phyloP scores from a whole-genome alignment of 2,888 invertebrate species.

The Andrena dorsata region DNA sequence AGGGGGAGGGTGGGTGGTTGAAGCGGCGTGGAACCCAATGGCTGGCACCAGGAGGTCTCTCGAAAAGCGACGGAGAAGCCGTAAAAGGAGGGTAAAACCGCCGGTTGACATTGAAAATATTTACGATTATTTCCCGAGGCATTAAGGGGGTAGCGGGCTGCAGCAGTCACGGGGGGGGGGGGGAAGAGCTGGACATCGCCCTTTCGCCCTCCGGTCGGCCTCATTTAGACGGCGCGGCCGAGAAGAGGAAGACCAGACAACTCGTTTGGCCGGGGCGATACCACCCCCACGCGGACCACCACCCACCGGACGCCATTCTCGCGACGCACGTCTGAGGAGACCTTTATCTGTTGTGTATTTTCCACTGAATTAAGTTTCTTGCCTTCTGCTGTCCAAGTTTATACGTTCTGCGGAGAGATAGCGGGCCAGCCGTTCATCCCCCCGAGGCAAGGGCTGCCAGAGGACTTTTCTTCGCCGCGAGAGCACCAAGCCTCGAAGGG shows the following conservation, averaged over 20 bases:
- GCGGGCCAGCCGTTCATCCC: conserved; percentile 64
- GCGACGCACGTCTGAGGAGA: conserved; percentile 61
- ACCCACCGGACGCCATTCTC: conserved; percentile 32
- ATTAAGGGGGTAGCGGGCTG: conserved; percentile 60
- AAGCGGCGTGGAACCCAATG: background rate
- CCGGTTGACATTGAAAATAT: conserved; percentile 66
- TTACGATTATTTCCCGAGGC: conserved; percentile 68
- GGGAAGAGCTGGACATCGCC: conserved; percentile 33
- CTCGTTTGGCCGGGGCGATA: conserved; percentile 20
- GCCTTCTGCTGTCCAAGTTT: conserved; percentile 79
- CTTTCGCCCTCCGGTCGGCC: conserved; percentile 47
- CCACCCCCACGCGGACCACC: no score
- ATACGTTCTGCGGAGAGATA: conserved; percentile 79
- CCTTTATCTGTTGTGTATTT: conserved; percentile 80
- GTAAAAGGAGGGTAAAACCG: conserved; percentile 37
- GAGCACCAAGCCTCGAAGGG: conserved; percentile 34
- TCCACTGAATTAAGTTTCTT: conserved; percentile 81
- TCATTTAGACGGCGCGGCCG: conserved; percentile 49
- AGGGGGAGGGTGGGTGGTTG: no score
- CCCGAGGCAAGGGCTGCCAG: conserved; percentile 51
- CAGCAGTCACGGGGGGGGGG: conserved; percentile 21
- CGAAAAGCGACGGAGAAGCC: conserved; percentile 8
- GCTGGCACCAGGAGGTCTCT: background rate
- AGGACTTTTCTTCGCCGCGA: conserved; percentile 56
- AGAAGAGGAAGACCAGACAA: conserved; percentile 10